phyloP scores from a whole-genome alignment of 2,113 vertebrate genomes.

The Dromaius novaehollandiae region DNA sequence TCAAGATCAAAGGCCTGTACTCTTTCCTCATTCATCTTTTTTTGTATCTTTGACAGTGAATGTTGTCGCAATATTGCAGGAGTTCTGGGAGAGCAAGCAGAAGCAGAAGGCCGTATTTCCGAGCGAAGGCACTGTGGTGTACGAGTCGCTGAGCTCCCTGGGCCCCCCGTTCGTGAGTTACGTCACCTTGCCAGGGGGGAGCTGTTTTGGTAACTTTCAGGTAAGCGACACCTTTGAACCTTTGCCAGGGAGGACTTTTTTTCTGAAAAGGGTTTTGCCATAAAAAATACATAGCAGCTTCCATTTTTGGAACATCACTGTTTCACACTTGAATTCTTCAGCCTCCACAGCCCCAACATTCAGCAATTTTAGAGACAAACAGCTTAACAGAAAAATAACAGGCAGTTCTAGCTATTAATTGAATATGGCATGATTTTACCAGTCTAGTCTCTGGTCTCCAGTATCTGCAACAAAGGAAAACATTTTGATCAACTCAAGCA shows the following conservation, averaged over 20 bases:
- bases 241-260: background rate
- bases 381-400: background rate
- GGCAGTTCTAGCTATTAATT: background rate
- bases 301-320: background rate
- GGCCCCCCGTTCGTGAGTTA: constrained; percentile 86
- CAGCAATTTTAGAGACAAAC: background rate
- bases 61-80: constrained; percentile 87
- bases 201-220: constrained; percentile 92
- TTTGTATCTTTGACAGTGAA: constrained; percentile 81
- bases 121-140: constrained; percentile 79
- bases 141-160: constrained; percentile 83
- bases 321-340: background rate
- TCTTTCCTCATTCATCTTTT: background rate
- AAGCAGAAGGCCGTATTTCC: constrained; percentile 64
- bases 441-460: background rate
- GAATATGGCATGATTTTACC: background rate
- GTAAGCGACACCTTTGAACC: constrained; percentile 59
- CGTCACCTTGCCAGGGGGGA: constrained; percentile 89
- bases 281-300: background rate
- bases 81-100: constrained; percentile 90
- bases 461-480: background rate
- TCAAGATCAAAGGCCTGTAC: background rate
- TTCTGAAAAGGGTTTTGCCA: background rate
- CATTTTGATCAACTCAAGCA: background rate
- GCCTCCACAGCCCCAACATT: background rate